phyloP scores from a whole-genome alignment of 2,113 vertebrate species.

The Rhipidura dahli region DNA sequence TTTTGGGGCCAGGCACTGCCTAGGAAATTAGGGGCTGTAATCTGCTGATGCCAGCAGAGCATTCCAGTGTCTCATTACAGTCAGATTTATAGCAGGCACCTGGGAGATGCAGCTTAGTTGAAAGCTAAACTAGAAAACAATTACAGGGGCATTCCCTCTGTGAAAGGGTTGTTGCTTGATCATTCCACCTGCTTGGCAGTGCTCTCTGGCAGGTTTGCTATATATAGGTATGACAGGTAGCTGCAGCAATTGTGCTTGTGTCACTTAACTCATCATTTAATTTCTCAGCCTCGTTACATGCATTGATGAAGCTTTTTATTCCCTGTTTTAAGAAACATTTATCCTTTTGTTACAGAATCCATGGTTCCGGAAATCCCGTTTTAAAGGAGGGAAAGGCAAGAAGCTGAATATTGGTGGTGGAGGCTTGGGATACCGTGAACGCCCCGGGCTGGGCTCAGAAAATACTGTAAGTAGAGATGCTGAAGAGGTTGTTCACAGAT shows the following conservation, averaged over 20 bases:
- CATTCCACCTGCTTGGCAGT: not conserved
- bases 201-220: not conserved
- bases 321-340: not conserved
- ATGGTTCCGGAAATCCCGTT: slow-evolving; percentile 97
- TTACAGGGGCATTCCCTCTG: not conserved
- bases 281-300: not conserved
- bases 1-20: not conserved
- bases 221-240: not conserved
- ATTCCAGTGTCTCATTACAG: not conserved
- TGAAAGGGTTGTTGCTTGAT: not conserved
- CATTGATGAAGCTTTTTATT: not conserved
- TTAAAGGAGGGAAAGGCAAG: slow-evolving; percentile 95
- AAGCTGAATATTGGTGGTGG: slow-evolving; percentile 95
- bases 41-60: not conserved
- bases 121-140: not conserved
- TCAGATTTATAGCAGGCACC: not conserved
- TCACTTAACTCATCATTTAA: not conserved
- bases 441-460: slow-evolving; percentile 92
- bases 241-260: not conserved
- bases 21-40: not conserved
- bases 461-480: slow-evolving; percentile 80
- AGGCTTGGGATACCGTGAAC: slow-evolving; percentile 92
- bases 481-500: not conserved
- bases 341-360: slow-evolving; percentile 79
- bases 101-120: not conserved